phyloP scores from a whole-genome alignment of 2,888 invertebrate species.

The Ommatoiulus sabulosus region DNA sequence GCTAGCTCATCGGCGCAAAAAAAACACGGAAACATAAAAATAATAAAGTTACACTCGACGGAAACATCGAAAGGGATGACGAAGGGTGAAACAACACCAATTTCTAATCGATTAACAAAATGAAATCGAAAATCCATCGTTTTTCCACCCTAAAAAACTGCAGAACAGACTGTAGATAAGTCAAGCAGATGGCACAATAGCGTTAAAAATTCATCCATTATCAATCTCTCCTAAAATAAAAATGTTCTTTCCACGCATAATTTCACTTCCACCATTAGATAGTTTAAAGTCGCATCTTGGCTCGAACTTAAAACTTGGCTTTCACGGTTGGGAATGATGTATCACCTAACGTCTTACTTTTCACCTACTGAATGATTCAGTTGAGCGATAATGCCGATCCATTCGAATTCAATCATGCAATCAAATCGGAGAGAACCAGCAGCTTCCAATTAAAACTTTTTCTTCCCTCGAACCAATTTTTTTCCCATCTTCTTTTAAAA shows the following conservation, averaged over 20 bases:
- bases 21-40: too few species aligned
- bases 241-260: background rate
- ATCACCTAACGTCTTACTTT: slow-evolving; percentile 47
- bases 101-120: too few species aligned
- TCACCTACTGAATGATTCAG: slow-evolving; percentile 45
- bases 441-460: slow-evolving; percentile 45
- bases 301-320: background rate
- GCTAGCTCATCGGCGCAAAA: too few species aligned
- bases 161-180: too few species aligned
- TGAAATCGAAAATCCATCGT: too few species aligned
- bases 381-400: slow-evolving; percentile 8
- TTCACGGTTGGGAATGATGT: background rate
- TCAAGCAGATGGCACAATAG: too few species aligned
- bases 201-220: too few species aligned
- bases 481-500: background rate
- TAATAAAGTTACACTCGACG: too few species aligned
- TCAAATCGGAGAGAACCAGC: slow-evolving; percentile 1
- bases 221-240: too few species aligned
- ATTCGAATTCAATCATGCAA: slow-evolving; percentile 46
- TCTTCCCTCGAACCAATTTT: background rate
- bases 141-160: too few species aligned
- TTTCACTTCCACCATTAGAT: background rate
- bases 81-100: too few species aligned
- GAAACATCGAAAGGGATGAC: too few species aligned
- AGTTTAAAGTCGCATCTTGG: background rate